A percentile compares a stretch with the other conserved stretches of the same genome.
Evolutionary conservation across 2,113 vertebrate species (phyloP).

Genomic region (Myanophis thanlyinensis): DNA sequence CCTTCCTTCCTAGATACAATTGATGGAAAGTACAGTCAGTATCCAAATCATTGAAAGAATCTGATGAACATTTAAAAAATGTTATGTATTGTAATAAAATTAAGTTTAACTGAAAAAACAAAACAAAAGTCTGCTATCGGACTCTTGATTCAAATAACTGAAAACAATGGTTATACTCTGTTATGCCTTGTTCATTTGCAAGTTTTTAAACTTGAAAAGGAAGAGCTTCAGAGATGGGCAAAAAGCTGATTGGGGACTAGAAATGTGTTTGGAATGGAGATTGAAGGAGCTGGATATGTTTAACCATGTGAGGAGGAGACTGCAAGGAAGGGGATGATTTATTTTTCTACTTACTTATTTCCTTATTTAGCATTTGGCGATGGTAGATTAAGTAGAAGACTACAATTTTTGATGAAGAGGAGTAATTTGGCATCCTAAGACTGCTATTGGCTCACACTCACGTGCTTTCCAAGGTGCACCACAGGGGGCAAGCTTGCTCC

Average conservation of each 20-base stretch:
- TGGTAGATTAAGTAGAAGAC: background rate
- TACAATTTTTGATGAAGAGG: background rate
- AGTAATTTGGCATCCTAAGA: background rate
- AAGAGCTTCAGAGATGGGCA: background rate
- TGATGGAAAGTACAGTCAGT: background rate
- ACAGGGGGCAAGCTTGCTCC: background rate
- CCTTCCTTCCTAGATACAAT: background rate
- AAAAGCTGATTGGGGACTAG: background rate
- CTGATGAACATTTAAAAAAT: background rate
- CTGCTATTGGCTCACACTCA: background rate
- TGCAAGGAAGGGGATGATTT: background rate
- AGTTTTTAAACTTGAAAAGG: background rate
- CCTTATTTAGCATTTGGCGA: too few relatives aligned
- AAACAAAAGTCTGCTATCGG: too few relatives aligned
- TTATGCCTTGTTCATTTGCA: background rate
- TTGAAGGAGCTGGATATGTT: background rate
- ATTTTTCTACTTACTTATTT: too few relatives aligned
- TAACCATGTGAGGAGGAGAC: background rate
- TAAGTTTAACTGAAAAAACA: background rate
- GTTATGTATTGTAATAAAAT: background rate
- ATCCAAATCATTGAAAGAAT: background rate
- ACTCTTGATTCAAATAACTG: background rate
- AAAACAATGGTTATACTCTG: background rate
- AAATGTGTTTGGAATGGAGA: background rate
- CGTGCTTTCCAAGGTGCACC: background rate